A percentile compares a stretch with the other conserved stretches of the same genome.
Conservation (phyloP, 2,888 invertebrate species). For the Diachrysia chrysitis region DNA sequence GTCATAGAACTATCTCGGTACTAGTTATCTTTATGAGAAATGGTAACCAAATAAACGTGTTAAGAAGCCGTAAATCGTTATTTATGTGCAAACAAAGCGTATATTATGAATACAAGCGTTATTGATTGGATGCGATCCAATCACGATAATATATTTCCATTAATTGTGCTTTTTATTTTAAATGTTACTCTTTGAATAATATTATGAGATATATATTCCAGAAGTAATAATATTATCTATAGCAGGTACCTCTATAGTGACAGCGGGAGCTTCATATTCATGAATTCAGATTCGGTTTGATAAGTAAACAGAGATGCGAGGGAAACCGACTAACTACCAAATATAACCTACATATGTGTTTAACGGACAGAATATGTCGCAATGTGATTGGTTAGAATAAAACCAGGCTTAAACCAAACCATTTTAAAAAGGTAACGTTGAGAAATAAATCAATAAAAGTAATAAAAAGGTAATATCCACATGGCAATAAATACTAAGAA, state of each 20-base stretch:
- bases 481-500: too few species aligned
- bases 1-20: slow-evolving; percentile 78
- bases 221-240: slow-evolving; percentile 43
- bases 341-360: slow-evolving; percentile 42
- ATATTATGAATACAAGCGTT: not conserved
- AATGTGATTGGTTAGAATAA: slow-evolving; percentile 15
- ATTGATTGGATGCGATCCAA: not conserved
- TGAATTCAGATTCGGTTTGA: slow-evolving; percentile 75
- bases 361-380: slow-evolving; percentile 32
- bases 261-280: slow-evolving; percentile 68
- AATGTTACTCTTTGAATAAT: too few species aligned
- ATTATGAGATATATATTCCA: slow-evolving; percentile 14
- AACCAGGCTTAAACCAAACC: not conserved
- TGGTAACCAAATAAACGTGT: slow-evolving; percentile 54
- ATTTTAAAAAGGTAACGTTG: not conserved
- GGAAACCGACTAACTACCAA: slow-evolving; percentile 45
- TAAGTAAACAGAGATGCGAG: slow-evolving; percentile 67
- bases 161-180: not conserved
- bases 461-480: too few species aligned
- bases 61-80: slow-evolving; percentile 17
- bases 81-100: slow-evolving; percentile 6
- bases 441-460: too few species aligned
- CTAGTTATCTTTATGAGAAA: slow-evolving; percentile 74
- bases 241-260: slow-evolving; percentile 30
- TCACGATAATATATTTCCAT: not conserved